These are phyloP conservation scores for Brachylomia viminalis DNA, from an alignment of 2,888 invertebrate species.

Conservation along the genomic window DNA sequence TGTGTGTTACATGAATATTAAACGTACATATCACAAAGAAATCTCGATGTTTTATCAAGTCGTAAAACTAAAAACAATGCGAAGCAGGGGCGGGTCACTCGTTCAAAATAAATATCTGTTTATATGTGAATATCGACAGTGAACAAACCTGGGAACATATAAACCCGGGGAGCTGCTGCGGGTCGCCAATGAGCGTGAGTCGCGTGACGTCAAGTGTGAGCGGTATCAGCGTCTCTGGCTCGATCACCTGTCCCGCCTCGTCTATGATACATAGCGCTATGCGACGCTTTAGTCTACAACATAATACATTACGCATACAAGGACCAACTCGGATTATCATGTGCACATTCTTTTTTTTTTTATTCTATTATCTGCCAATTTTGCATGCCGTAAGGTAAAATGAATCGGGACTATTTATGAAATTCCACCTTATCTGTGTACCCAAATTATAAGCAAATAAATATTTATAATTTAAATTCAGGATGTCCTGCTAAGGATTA, in stretches of 20 bases:
- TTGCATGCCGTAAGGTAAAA: background rate
- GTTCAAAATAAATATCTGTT: background rate
- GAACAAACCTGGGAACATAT: conserved; percentile 92
- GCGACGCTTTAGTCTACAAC: conserved; percentile 79
- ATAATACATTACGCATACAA: background rate
- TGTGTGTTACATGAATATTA: background rate
- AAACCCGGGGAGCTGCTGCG: conserved; percentile 95
- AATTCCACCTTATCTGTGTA: background rate
- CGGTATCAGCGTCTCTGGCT: conserved; percentile 95
- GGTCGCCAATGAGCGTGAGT: conserved; percentile 96
- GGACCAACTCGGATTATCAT: background rate
- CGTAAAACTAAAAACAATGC: background rate
- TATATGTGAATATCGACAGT: background rate
- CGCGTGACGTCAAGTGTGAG: conserved; percentile 93
- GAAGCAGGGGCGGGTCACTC: background rate
- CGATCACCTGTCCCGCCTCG: conserved; percentile 96
- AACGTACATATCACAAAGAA: background rate
- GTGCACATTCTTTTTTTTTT: no score
- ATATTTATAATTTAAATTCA: background rate
- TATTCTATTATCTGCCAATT: background rate
- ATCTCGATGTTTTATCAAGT: no score
- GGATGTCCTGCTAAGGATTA: background rate
- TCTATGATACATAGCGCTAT: conserved; percentile 94
- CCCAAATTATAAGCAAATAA: background rate
- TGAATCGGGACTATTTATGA: background rate